These are phyloP conservation scores for Bombyx huttoni DNA, from an alignment of 2,888 invertebrate species.

Conservation along the genomic window DNA sequence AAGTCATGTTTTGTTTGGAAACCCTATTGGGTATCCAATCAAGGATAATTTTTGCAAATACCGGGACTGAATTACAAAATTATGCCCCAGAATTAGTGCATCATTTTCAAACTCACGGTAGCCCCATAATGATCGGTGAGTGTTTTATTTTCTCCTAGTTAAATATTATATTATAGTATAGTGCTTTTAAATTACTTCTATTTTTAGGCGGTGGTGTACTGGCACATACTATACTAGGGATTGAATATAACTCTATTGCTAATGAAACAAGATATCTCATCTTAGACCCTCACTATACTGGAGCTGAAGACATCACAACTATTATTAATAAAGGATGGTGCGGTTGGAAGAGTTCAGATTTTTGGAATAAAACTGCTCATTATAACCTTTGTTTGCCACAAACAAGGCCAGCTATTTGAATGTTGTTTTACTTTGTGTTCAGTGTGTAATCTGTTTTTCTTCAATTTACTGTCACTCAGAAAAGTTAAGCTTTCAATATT, in stretches of 20 bases:
- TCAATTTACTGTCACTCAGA: neutral
- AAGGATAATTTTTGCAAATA: constrained; percentile 87
- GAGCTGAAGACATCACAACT: constrained; percentile 82
- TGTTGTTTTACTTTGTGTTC: neutral
- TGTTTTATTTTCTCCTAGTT: constrained; percentile 4
- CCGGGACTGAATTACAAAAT: constrained; percentile 85
- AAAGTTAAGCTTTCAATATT: neutral
- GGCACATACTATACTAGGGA: constrained; percentile 97
- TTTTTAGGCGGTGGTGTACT: constrained; percentile 91
- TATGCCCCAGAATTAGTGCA: constrained; percentile 86
- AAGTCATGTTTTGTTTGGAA: constrained; percentile 94
- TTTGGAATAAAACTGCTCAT: constrained; percentile 96
- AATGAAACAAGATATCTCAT: constrained; percentile 93
- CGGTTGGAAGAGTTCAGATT: constrained; percentile 94
- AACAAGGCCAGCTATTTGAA: constrained; percentile 48
- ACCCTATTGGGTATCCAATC: constrained; percentile 82
- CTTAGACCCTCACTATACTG: constrained; percentile 98
- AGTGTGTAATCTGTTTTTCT: neutral
- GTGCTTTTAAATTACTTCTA: neutral
- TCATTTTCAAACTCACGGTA: constrained; percentile 94
- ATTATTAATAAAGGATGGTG: constrained; percentile 94
- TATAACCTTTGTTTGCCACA: constrained; percentile 97
- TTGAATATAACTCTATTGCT: constrained; percentile 86
- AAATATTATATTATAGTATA: neutral
- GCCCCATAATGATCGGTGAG: constrained; percentile 98